These are phyloP conservation scores for Herminia tarsipennalis DNA, from an alignment of 2,888 invertebrate genomes.

Conservation along the genomic window DNA sequence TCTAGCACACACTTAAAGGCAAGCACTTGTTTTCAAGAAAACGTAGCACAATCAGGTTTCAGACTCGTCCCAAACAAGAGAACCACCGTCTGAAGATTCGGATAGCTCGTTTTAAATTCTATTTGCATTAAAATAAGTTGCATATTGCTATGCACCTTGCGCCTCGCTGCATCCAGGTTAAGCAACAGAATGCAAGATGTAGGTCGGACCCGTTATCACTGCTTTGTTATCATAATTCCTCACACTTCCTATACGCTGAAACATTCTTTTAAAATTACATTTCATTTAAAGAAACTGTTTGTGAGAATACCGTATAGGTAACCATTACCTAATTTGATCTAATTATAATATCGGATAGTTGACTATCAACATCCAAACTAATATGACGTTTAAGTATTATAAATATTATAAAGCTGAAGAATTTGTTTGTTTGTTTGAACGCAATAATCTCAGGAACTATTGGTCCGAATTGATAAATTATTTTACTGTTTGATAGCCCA, in stretches of 20 bases:
- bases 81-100: constrained; percentile 13
- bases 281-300: neutral
- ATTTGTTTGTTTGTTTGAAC: too few relatives aligned
- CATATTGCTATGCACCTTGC: constrained; percentile 27
- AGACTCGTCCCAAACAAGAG: constrained; percentile 27
- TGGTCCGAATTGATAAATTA: too few relatives aligned
- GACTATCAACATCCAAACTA: too few relatives aligned
- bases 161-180: constrained; percentile 61
- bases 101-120: constrained; percentile 26
- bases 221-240: constrained; percentile 62
- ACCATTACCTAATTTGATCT: too few relatives aligned
- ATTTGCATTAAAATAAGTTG: constrained; percentile 24
- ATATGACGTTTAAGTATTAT: too few relatives aligned
- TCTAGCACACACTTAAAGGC: constrained; percentile 11
- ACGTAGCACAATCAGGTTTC: constrained; percentile 38
- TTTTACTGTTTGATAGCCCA: too few relatives aligned
- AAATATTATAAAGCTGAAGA: too few relatives aligned
- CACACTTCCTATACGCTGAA: constrained; percentile 43
- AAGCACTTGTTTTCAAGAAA: constrained; percentile 30
- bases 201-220: constrained; percentile 64
- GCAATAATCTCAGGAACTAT: too few relatives aligned
- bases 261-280: constrained; percentile 7
- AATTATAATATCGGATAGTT: too few relatives aligned
- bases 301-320: neutral
- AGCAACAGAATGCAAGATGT: constrained; percentile 64